These are phyloP conservation scores for Drepanosiphum platanoidis DNA, from an alignment of 2,888 invertebrate genomes.

Conservation along the genomic window DNA sequence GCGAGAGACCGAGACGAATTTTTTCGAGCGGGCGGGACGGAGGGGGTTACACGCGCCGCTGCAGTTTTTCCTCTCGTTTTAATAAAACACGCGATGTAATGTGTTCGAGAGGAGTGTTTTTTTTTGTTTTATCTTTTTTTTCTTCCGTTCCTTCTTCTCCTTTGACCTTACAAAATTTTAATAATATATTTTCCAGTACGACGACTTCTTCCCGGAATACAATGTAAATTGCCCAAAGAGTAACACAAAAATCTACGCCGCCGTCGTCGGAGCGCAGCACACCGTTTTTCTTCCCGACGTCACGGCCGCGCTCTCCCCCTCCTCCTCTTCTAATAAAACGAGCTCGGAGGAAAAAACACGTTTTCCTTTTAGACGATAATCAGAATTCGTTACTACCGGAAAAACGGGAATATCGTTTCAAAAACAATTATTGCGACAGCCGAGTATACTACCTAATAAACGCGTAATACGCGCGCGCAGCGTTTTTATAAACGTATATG, in stretches of 20 bases:
- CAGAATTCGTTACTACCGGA: not conserved
- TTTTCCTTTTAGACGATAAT: not conserved
- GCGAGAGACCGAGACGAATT: not conserved
- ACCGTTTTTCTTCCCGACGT: not conserved
- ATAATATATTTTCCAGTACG: conserved; percentile 9
- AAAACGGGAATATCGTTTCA: not conserved
- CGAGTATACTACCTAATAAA: not conserved
- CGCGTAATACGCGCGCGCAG: not conserved
- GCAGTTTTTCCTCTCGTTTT: conserved; percentile 11
- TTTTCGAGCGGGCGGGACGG: too few species aligned
- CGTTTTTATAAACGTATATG: not conserved
- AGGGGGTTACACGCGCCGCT: not conserved
- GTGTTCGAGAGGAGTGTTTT: not conserved
- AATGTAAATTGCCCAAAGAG: not conserved
- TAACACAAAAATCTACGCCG: not conserved
- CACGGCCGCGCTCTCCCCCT: too few species aligned
- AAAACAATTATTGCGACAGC: not conserved
- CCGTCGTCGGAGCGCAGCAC: not conserved
- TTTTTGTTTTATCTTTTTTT: conserved; percentile 21
- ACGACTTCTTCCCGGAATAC: conserved; percentile 12
- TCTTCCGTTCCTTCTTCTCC: too few species aligned
- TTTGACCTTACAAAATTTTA: not conserved
- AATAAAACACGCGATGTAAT: not conserved
- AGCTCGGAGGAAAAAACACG: not conserved
- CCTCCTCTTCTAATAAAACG: not conserved